Conservation (phyloP, 1,140 invertebrate genomes). For the Diplogasteroides magnus region DNA sequence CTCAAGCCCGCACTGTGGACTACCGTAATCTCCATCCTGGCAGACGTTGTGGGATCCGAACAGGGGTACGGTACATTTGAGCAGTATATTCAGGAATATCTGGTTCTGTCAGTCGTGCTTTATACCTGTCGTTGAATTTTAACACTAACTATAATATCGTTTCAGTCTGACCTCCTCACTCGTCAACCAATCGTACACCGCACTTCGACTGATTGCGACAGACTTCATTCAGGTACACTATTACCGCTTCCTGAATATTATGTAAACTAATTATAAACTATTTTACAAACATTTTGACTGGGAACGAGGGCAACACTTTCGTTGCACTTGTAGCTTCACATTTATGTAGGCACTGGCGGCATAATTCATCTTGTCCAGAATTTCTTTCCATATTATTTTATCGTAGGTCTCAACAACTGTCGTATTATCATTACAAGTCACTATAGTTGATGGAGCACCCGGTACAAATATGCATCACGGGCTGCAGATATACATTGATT, state of each 20-base stretch:
- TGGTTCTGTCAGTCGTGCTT: no score
- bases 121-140: background rate
- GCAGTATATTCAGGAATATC: constrained; percentile 1
- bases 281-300: no score
- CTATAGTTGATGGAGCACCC: no score
- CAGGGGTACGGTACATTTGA: constrained; percentile 20
- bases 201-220: background rate
- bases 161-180: background rate
- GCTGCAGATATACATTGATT: no score
- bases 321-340: no score
- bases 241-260: background rate
- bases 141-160: constrained; percentile 16
- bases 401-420: no score
- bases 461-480: no score
- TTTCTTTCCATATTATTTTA: no score
- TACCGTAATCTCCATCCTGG: constrained; percentile 83
- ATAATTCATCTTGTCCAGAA: background rate
- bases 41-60: constrained; percentile 70
- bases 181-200: background rate
- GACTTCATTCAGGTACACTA: background rate
- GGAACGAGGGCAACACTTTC: no score
- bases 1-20: constrained; percentile 83
- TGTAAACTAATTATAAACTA: no score
- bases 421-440: no score
- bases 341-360: no score